Evolutionary conservation across 1,140 invertebrate genomes (phyloP).

Genomic region (Ceratina japonica): DNA sequence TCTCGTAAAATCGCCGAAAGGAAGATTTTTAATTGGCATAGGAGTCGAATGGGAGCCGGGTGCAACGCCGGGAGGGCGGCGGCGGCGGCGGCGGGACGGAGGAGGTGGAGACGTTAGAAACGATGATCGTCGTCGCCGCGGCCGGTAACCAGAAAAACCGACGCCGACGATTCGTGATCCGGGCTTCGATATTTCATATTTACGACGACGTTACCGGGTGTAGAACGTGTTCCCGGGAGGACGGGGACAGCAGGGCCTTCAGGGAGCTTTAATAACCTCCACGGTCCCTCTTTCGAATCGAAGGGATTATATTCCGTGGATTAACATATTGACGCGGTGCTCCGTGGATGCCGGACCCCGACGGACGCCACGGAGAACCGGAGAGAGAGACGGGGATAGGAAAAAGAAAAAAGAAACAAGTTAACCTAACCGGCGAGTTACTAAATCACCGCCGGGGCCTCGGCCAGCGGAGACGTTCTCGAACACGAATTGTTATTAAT

Average conservation of each 20-base stretch:
- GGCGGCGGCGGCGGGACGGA: not conserved
- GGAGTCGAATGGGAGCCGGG: constrained; percentile 28
- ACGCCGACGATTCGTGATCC: constrained; percentile 49
- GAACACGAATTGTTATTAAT: constrained; percentile 75
- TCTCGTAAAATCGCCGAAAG: constrained; percentile 65
- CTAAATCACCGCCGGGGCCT: constrained; percentile 75
- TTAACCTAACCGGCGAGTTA: constrained; percentile 75
- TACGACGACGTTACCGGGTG: constrained; percentile 72
- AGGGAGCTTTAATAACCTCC: constrained; percentile 74
- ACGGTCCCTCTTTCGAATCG: constrained; percentile 59
- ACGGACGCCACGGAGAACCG: not conserved
- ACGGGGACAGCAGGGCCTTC: constrained; percentile 40
- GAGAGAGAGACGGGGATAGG: no score
- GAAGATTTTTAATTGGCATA: constrained; percentile 66
- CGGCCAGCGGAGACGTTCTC: constrained; percentile 66
- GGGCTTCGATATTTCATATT: constrained; percentile 79
- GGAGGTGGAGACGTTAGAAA: constrained; percentile 47
- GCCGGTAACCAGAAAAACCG: constrained; percentile 32
- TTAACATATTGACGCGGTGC: constrained; percentile 78
- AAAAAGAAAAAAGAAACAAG: constrained; percentile 55
- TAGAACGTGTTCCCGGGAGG: constrained; percentile 59
- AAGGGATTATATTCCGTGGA: constrained; percentile 75
- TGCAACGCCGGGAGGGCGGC: not conserved
- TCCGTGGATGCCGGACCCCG: constrained; percentile 18
- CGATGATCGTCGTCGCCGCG: constrained; percentile 48